These are phyloP conservation scores for Nothobranchius furzeri DNA, from an alignment of 2,113 vertebrate genomes.

Conservation along the genomic window DNA sequence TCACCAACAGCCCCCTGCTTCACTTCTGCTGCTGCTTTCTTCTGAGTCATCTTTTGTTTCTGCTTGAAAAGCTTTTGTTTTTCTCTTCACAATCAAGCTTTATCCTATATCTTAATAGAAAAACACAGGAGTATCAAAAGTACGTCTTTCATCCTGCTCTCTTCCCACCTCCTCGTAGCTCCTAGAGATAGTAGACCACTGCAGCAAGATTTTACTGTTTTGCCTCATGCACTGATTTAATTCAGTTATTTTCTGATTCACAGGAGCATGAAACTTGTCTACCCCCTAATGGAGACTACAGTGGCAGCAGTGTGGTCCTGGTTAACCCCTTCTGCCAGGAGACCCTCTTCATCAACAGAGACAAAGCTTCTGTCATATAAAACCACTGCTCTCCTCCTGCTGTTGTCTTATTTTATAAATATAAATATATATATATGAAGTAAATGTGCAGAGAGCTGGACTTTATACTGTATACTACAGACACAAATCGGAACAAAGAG, in stretches of 20 bases:
- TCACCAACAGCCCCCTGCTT: slow-evolving; percentile 44
- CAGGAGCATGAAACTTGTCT: slow-evolving; percentile 94
- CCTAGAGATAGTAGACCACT: slow-evolving; percentile 19
- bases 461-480: slow-evolving; percentile 83
- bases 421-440: slow-evolving; percentile 32
- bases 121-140: slow-evolving; percentile 32
- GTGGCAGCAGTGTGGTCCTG: slow-evolving; percentile 92
- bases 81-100: slow-evolving; percentile 15
- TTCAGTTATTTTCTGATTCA: slow-evolving; percentile 15
- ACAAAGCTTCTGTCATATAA: slow-evolving; percentile 90
- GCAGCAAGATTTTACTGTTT: background rate
- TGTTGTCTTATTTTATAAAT: slow-evolving; percentile 82
- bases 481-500: slow-evolving; percentile 62
- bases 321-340: slow-evolving; percentile 99
- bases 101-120: slow-evolving; percentile 39
- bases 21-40: slow-evolving; percentile 21
- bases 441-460: slow-evolving; percentile 87
- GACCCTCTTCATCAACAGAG: slow-evolving; percentile 92
- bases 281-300: slow-evolving; percentile 94
- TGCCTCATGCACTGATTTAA: too few species aligned
- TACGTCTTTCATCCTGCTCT: slow-evolving; percentile 20
- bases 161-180: slow-evolving; percentile 2
- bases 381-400: slow-evolving; percentile 75
- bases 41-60: slow-evolving; percentile 48
- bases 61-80: slow-evolving; percentile 29